phyloP scores from a whole-genome alignment of 2,888 invertebrate species.

The Eilema griseolum region DNA sequence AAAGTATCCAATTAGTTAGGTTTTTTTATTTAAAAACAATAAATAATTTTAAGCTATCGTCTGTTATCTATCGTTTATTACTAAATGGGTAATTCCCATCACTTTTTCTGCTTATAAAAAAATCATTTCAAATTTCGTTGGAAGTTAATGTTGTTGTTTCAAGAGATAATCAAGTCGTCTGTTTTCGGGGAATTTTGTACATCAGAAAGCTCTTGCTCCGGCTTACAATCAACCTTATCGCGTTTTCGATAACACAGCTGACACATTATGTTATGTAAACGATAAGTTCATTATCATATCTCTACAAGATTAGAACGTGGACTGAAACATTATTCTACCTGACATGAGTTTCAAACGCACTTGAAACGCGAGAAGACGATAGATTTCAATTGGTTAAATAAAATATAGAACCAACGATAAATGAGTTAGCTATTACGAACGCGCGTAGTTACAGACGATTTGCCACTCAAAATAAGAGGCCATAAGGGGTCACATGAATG shows the following conservation, averaged over 20 bases:
- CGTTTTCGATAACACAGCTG: slow-evolving; percentile 35
- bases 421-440: too few relatives aligned
- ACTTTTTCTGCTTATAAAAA: slow-evolving; percentile 36
- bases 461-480: too few relatives aligned
- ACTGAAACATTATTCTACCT: background rate
- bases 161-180: slow-evolving; percentile 20
- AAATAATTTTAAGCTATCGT: background rate
- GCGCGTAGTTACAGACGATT: too few relatives aligned
- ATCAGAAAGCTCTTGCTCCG: slow-evolving; percentile 40
- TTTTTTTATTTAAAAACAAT: background rate
- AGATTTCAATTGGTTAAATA: too few relatives aligned
- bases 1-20: too few relatives aligned
- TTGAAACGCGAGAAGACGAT: too few relatives aligned
- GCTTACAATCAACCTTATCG: slow-evolving; percentile 30
- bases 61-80: background rate
- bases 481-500: too few relatives aligned
- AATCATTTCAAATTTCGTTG: background rate
- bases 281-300: slow-evolving; percentile 31
- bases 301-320: slow-evolving; percentile 23
- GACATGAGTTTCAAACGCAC: too few relatives aligned
- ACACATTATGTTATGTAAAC: slow-evolving; percentile 43
- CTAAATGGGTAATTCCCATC: background rate
- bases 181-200: slow-evolving; percentile 41
- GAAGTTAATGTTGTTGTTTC: background rate
- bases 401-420: too few relatives aligned